phyloP scores from a whole-genome alignment of 2,113 vertebrate species.

The Leptocoma aspasia region DNA sequence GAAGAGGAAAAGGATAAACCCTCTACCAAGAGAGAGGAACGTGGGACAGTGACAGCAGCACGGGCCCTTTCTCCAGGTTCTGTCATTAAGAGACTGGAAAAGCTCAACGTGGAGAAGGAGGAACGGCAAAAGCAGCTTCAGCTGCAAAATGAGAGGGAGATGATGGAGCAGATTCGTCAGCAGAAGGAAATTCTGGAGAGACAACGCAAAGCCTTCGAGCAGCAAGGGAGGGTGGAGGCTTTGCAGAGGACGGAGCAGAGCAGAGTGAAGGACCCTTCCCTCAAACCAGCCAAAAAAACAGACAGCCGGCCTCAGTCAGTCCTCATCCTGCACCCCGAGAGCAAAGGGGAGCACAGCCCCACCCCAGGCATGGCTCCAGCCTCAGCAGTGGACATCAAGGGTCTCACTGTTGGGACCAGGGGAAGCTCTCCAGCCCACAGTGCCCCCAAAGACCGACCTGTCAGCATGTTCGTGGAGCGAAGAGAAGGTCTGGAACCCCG shows the following conservation, averaged over 20 bases:
- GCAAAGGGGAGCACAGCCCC: slow-evolving; percentile 59
- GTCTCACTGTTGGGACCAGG: slow-evolving; percentile 54
- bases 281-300: slow-evolving; percentile 34
- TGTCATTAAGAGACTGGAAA: slow-evolving; percentile 85
- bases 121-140: slow-evolving; percentile 86
- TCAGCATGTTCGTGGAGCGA: slow-evolving; percentile 66
- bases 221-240: slow-evolving; percentile 74
- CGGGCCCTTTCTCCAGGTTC: slow-evolving; percentile 59
- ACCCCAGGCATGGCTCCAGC: background rate
- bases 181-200: slow-evolving; percentile 89
- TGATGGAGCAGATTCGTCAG: slow-evolving; percentile 95
- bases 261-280: slow-evolving; percentile 48
- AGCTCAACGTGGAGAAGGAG: slow-evolving; percentile 87
- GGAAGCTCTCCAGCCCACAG: slow-evolving; percentile 48
- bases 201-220: slow-evolving; percentile 81
- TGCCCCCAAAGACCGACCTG: slow-evolving; percentile 65
- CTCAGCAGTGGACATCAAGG: slow-evolving; percentile 34
- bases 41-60: background rate
- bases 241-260: slow-evolving; percentile 77
- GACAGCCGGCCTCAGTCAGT: slow-evolving; percentile 53
- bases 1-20: slow-evolving; percentile 20
- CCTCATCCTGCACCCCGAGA: slow-evolving; percentile 55
- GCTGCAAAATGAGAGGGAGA: slow-evolving; percentile 88
- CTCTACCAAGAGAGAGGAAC: slow-evolving; percentile 15
- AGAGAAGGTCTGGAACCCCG: slow-evolving; percentile 67